phyloP scores from a whole-genome alignment of 2,797 vertebrate species.

The Oreochromis grahami region DNA sequence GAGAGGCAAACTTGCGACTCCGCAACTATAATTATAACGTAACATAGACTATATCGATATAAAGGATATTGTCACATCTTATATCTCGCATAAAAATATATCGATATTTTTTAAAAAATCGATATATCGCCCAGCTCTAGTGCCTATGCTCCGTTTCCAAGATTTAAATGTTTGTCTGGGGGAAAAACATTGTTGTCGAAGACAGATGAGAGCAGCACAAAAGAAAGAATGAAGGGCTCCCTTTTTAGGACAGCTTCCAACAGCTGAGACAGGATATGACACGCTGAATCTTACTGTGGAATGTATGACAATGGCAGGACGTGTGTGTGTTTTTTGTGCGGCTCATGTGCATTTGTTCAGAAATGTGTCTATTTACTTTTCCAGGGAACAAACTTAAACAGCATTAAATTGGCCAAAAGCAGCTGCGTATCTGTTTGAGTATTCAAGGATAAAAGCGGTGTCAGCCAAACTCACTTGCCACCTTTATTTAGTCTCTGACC shows the following conservation, averaged over 20 bases:
- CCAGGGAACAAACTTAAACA: background rate
- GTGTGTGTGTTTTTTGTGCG: background rate
- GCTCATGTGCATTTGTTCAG: background rate
- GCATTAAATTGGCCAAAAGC: slow-evolving; percentile 1
- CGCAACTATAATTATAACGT: too few species aligned
- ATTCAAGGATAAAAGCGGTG: slow-evolving; percentile 23
- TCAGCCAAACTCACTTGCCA: background rate
- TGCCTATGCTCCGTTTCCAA: background rate
- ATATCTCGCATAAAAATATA: too few species aligned
- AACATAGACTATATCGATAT: too few species aligned
- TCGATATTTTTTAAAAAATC: too few species aligned
- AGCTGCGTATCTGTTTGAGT: slow-evolving; percentile 5
- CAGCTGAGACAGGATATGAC: slow-evolving; percentile 75
- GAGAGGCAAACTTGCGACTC: too few species aligned
- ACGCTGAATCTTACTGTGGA: slow-evolving; percentile 67
- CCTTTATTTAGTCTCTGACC: slow-evolving; percentile 51
- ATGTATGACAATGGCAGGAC: slow-evolving; percentile 60
- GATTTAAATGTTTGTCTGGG: slow-evolving; percentile 5
- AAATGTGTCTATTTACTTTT: slow-evolving; percentile 10
- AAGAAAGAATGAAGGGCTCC: slow-evolving; percentile 41
- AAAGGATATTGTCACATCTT: too few species aligned
- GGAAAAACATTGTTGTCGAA: background rate
- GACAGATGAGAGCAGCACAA: slow-evolving; percentile 13
- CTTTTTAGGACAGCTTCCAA: slow-evolving; percentile 56
- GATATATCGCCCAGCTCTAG: too few species aligned